Percentiles rank a stretch among this genome's conserved stretches.
phyloP scores from a whole-genome alignment of 2,113 vertebrate species.

The Mustelus asterias region DNA sequence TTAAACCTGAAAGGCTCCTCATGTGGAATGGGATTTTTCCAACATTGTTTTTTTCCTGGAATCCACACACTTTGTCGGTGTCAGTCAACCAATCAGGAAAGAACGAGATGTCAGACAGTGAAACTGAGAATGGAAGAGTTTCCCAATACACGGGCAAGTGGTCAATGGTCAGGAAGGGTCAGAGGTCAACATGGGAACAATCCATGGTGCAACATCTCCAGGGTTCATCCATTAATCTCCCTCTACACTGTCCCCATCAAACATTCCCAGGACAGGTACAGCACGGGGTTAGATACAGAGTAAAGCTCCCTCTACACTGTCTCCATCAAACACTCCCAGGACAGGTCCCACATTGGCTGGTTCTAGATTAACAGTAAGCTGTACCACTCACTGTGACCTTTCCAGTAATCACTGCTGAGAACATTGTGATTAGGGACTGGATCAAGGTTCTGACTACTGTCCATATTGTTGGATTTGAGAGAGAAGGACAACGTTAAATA shows the following conservation, averaged over 20 bases:
- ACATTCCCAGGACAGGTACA: not conserved
- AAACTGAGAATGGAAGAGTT: not conserved
- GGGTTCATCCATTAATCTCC: not conserved
- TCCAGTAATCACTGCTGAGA: not conserved
- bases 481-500: not conserved
- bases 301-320: not conserved
- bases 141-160: not conserved
- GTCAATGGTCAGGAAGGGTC: not conserved
- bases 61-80: not conserved
- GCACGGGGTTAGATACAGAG: not conserved
- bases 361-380: not conserved
- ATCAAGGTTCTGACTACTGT: not conserved
- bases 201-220: no score
- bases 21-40: not conserved
- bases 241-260: not conserved
- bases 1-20: not conserved
- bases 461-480: not conserved
- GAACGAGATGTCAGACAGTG: not conserved
- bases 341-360: not conserved
- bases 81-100: not conserved
- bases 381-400: not conserved
- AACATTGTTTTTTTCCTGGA: not conserved
- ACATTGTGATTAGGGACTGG: not conserved
- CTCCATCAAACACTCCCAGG: not conserved
- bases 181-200: not conserved